Base-by-base conservation (phyloP, 1,140 invertebrate species). In the Lordiphosa stackelbergi region DNA sequence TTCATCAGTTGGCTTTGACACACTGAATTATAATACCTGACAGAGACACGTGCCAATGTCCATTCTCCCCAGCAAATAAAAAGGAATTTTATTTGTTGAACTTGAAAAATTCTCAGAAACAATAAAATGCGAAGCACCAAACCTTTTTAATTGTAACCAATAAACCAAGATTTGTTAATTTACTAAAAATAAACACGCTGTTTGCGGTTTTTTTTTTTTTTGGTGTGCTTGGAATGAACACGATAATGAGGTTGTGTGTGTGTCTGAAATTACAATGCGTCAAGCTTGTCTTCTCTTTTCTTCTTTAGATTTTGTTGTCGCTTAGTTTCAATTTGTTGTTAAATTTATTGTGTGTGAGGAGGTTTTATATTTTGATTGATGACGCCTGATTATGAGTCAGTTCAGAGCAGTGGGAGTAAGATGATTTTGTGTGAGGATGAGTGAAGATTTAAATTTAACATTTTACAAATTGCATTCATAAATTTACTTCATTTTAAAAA, bases 81-180 rank as follows among this genome's bases (percentile, higher is more conserved):
- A 66, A 35, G 36, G 47, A 55, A 66, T 68, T 53, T 59, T 47
- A 59, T 52, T 78, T 66, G 73, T 68, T 79, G 75, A 79, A 79
- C 75, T 79, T 79, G 75, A 79, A 81, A 71, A 61, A 47, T 22
- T 28, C 54, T 59, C 31, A 22, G 42, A 43, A 63, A 45, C 10
- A 49, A 41, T 51, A 53, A 66, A 66, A 58, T 47, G 45, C 53
- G 49, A 41, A 57, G 12, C 43, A 46, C 38, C 62, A 49, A 51
- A 66, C 62, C 53, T 53, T 69, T 77, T 78, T 77, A 77, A 78
- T 77, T 73, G 73, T 64, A 64, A 57, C 69, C 78, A 79, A 31
- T 78, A 79, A 73, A 64, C 45, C 42, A 45, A 36, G 13, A 35
- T 46, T 65, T 45, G 58, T 43, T 56, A 58, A 54, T 54, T 31